Percentiles rank a stretch among this genome's conserved stretches.
Evolutionary conservation across 2,888 invertebrate species (phyloP).

Genomic region (Eupithecia exiguata): DNA sequence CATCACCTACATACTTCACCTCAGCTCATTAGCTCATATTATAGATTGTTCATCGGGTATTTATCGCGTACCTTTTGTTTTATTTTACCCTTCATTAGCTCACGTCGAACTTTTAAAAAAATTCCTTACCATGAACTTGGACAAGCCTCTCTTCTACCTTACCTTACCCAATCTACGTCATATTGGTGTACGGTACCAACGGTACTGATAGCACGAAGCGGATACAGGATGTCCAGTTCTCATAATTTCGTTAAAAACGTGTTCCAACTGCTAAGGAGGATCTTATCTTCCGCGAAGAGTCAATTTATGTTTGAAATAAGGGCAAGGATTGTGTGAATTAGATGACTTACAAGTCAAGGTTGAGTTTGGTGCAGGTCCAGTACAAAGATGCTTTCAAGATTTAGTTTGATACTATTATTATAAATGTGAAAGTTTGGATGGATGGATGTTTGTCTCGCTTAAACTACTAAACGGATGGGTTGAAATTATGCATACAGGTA

Average conservation of each 20-base stretch:
- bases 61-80: too few relatives aligned
- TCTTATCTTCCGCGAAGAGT: conserved; percentile 16
- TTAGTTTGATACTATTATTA: not conserved
- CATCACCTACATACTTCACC: not conserved
- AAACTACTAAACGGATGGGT: too few relatives aligned
- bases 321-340: conserved; percentile 8
- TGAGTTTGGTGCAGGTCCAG: not conserved
- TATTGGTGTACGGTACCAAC: not conserved
- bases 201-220: not conserved
- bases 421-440: too few relatives aligned
- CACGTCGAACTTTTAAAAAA: not conserved
- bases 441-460: too few relatives aligned
- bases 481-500: too few relatives aligned
- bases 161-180: not conserved
- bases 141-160: not conserved
- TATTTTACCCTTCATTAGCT: not conserved
- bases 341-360: not conserved
- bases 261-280: conserved; percentile 23
- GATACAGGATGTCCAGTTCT: conserved; percentile 25
- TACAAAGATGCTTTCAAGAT: not conserved
- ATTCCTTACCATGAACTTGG: not conserved
- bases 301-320: conserved; percentile 14
- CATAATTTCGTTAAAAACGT: conserved; percentile 24
- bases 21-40: too few relatives aligned
- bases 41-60: too few relatives aligned